Conservation (phyloP, 1,140 invertebrate species). For the Myzus persicae region DNA sequence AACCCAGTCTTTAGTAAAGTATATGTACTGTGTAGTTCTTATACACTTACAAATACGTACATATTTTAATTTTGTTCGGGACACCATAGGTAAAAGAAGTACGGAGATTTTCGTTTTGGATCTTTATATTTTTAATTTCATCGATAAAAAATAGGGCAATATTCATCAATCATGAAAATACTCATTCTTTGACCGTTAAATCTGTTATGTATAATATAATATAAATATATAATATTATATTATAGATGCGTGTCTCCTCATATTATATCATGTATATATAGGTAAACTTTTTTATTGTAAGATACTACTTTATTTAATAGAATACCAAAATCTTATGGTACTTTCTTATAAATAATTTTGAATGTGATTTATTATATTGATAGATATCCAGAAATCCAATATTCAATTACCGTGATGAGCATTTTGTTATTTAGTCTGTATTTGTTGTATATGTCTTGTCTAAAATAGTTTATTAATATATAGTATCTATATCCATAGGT, state of each 20-base stretch:
- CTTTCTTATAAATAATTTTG: neutral
- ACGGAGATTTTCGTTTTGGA: neutral
- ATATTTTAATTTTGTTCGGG: neutral
- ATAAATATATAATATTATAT: neutral
- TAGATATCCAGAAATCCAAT: neutral
- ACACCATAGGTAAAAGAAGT: neutral
- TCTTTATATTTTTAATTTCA: neutral
- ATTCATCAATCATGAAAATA: neutral
- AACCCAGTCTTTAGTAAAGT: too few species aligned
- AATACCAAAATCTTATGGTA: neutral
- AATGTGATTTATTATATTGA: neutral
- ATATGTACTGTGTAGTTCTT: too few species aligned
- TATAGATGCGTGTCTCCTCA: neutral
- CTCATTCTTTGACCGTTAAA: neutral
- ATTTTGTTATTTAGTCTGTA: too few species aligned
- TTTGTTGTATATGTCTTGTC: neutral
- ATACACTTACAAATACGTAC: neutral
- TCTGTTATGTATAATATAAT: neutral
- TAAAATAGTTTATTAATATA: neutral
- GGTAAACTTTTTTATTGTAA: neutral
- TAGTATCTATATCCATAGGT: neutral
- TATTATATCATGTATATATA: neutral
- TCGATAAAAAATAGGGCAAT: neutral
- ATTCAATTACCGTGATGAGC: neutral
- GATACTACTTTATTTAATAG: neutral